phyloP scores from a whole-genome alignment of 2,113 vertebrate genomes.

The Silurus glanis region DNA sequence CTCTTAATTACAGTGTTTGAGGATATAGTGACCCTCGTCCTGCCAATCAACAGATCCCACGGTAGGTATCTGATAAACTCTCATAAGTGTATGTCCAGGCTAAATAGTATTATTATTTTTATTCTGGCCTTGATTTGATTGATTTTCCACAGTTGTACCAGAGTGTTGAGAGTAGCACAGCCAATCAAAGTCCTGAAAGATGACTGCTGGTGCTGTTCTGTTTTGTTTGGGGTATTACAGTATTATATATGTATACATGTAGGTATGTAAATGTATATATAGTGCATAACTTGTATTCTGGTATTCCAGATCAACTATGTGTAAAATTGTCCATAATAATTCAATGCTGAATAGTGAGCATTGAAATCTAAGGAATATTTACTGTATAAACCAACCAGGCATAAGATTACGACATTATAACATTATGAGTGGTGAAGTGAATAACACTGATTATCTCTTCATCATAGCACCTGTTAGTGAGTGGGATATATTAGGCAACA shows the following conservation, averaged over 20 bases:
- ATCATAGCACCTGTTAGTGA: too few relatives aligned
- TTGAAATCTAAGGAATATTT: neutral
- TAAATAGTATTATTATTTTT: neutral
- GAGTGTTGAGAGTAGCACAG: neutral
- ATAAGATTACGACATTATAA: too few relatives aligned
- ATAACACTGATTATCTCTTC: too few relatives aligned
- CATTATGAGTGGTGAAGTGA: too few relatives aligned
- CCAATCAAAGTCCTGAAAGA: neutral
- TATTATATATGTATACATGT: too few relatives aligned
- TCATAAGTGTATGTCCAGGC: too few relatives aligned
- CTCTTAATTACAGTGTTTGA: neutral
- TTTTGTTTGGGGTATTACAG: neutral
- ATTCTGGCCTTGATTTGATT: neutral
- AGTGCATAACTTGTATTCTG: too few relatives aligned
- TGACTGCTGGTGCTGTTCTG: neutral
- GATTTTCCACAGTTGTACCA: neutral
- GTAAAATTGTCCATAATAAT: constrained; percentile 13
- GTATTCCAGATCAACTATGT: constrained; percentile 7
- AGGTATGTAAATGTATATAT: too few relatives aligned
- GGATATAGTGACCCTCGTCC: constrained; percentile 6
- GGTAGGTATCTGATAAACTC: neutral
- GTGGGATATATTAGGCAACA: too few relatives aligned
- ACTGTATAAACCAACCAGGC: neutral
- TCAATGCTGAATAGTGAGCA: neutral
- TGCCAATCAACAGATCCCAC: neutral